phyloP scores from a whole-genome alignment of 2,888 invertebrate species.

The Seladonia tumulorum region DNA sequence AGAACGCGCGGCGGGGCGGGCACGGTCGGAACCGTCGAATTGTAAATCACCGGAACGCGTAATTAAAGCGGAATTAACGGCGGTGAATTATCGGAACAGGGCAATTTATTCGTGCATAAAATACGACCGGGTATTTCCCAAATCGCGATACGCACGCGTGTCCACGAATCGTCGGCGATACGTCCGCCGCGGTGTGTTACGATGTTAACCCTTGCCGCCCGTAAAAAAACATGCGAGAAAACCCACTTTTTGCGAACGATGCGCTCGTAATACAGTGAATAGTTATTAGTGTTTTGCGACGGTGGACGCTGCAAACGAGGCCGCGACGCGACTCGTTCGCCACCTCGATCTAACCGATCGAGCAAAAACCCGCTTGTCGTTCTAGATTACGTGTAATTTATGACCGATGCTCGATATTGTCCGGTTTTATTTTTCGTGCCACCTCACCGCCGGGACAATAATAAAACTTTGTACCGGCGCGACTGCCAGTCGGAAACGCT shows the following conservation, averaged over 20 bases:
- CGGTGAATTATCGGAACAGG: not conserved
- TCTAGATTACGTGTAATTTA: conserved; percentile 37
- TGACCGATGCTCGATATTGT: conserved; percentile 18
- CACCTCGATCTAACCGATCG: not conserved
- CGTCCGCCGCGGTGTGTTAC: not conserved
- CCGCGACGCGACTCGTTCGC: not conserved
- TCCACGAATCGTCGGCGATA: not conserved
- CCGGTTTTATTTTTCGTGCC: not conserved
- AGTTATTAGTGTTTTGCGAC: conserved; percentile 2
- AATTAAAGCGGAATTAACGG: conserved; percentile 33
- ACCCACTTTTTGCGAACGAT: not conserved
- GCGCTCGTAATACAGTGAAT: conserved; percentile 7
- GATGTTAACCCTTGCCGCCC: not conserved
- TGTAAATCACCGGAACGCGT: conserved; percentile 34
- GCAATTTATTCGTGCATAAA: conserved; percentile 13
- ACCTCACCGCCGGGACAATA: not conserved
- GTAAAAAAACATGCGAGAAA: conserved; percentile 5
- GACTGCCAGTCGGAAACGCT: not conserved
- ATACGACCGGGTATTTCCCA: conserved; percentile 8
- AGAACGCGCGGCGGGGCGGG: not conserved
- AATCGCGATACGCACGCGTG: not conserved
- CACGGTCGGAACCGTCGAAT: conserved; percentile 1
- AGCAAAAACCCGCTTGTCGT: not conserved
- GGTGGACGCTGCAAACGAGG: not conserved
- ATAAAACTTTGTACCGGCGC: conserved; percentile 5